Conservation (phyloP, 2,888 invertebrate species). For the Nephrotoma flavescens region DNA sequence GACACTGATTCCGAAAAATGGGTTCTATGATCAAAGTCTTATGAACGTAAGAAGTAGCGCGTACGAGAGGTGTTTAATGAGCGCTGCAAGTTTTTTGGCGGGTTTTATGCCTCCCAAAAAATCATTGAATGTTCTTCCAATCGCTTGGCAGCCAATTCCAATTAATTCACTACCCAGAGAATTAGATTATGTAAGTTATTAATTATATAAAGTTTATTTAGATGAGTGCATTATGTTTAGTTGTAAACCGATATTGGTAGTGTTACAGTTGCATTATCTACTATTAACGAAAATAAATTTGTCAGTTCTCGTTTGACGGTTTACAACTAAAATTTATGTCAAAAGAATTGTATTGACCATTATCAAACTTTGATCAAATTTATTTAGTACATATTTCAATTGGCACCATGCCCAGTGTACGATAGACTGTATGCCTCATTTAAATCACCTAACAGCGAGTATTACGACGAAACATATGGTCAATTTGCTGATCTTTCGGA, state of each 20-base stretch:
- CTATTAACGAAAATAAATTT: background rate
- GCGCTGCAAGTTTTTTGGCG: constrained; percentile 65
- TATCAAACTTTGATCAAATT: background rate
- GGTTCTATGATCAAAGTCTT: constrained; percentile 41
- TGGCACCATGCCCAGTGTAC: constrained; percentile 39
- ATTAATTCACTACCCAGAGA: constrained; percentile 58
- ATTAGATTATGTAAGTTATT: constrained; percentile 49
- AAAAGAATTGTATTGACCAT: too few species aligned
- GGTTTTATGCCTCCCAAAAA: constrained; percentile 41
- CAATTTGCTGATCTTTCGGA: background rate
- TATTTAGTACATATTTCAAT: constrained; percentile 28
- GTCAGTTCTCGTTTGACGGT: background rate
- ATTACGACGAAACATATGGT: background rate
- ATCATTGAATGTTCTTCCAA: constrained; percentile 25
- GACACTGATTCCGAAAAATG: constrained; percentile 43
- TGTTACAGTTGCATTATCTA: too few species aligned
- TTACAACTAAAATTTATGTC: too few species aligned
- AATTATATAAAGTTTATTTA: too few species aligned
- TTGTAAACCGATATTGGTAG: too few species aligned
- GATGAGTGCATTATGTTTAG: too few species aligned
- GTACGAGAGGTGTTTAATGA: constrained; percentile 72
- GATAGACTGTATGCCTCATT: constrained; percentile 24
- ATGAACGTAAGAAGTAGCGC: constrained; percentile 58
- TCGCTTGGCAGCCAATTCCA: constrained; percentile 77
- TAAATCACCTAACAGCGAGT: background rate